These are phyloP conservation scores for Lipophrys pholis DNA, from an alignment of 2,113 vertebrate species.

Conservation along the genomic window DNA sequence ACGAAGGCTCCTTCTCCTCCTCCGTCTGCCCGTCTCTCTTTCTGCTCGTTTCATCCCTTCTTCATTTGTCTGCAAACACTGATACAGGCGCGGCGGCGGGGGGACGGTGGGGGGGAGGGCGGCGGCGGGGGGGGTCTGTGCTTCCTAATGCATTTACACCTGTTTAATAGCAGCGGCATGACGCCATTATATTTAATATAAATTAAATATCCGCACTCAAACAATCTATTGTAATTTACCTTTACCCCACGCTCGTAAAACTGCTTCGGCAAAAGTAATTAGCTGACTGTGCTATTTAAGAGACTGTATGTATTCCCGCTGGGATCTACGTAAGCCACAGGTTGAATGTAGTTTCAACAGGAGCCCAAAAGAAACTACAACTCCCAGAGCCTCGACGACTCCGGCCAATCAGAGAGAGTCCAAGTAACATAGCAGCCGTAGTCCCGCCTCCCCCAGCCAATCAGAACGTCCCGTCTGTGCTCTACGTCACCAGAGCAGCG, in stretches of 20 bases:
- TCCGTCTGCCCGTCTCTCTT: not conserved
- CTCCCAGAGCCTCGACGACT: slow-evolving; percentile 47
- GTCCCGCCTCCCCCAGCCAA: slow-evolving; percentile 70
- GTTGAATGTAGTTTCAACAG: slow-evolving; percentile 65
- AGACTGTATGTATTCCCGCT: not conserved
- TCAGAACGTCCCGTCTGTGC: slow-evolving; percentile 33
- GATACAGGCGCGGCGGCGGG: not conserved
- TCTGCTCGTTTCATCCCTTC: slow-evolving; percentile 4
- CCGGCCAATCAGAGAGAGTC: slow-evolving; percentile 71
- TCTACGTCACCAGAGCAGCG: slow-evolving; percentile 76
- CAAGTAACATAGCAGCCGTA: not conserved
- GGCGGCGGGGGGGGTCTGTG: not conserved
- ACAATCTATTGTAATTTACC: not conserved
- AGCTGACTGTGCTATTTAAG: not conserved
- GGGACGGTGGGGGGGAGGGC: no score
- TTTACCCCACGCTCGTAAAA: not conserved
- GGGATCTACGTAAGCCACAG: slow-evolving; percentile 48
- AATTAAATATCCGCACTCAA: not conserved
- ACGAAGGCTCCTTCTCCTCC: slow-evolving; percentile 32
- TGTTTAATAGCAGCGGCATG: not conserved
- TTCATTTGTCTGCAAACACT: slow-evolving; percentile 14
- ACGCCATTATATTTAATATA: slow-evolving; percentile 1
- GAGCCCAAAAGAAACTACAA: slow-evolving; percentile 53
- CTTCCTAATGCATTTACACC: not conserved
- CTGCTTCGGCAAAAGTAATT: not conserved